phyloP scores from a whole-genome alignment of 2,888 invertebrate species.

The Sialis fuliginosa region DNA sequence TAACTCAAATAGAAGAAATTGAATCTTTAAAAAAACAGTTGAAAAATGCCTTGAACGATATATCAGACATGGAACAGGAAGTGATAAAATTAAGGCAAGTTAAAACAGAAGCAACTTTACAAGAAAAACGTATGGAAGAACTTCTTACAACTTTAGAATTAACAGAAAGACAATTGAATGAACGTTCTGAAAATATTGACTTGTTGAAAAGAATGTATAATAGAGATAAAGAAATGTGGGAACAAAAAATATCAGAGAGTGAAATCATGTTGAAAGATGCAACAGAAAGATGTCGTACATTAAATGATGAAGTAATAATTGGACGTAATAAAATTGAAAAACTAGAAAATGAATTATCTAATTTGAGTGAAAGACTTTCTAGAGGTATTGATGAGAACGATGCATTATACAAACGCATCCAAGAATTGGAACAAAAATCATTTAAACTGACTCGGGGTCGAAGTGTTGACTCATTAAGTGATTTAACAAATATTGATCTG shows the following conservation, averaged over 20 bases:
- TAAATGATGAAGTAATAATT: slow-evolving; percentile 45
- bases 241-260: slow-evolving; percentile 42
- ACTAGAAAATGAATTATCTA: slow-evolving; percentile 47
- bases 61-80: slow-evolving; percentile 51
- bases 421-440: slow-evolving; percentile 46
- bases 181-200: slow-evolving; percentile 45
- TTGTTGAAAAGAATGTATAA: slow-evolving; percentile 39
- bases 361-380: slow-evolving; percentile 44
- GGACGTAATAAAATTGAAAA: slow-evolving; percentile 47
- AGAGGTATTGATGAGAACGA: slow-evolving; percentile 66
- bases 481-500: slow-evolving; percentile 61
- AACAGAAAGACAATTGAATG: slow-evolving; percentile 56
- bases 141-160: slow-evolving; percentile 55
- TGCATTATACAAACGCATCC: slow-evolving; percentile 46
- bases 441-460: slow-evolving; percentile 35
- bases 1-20: slow-evolving; percentile 26
- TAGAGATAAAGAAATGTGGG: slow-evolving; percentile 46
- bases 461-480: slow-evolving; percentile 62
- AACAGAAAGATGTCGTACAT: slow-evolving; percentile 41
- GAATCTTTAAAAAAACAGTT: slow-evolving; percentile 53
- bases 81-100: slow-evolving; percentile 50
- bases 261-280: slow-evolving; percentile 50
- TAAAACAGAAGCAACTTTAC: slow-evolving; percentile 47
- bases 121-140: slow-evolving; percentile 63
- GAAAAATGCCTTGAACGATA: slow-evolving; percentile 39